phyloP scores from a whole-genome alignment of 2,797 vertebrate species.

The Zalophus californianus region DNA sequence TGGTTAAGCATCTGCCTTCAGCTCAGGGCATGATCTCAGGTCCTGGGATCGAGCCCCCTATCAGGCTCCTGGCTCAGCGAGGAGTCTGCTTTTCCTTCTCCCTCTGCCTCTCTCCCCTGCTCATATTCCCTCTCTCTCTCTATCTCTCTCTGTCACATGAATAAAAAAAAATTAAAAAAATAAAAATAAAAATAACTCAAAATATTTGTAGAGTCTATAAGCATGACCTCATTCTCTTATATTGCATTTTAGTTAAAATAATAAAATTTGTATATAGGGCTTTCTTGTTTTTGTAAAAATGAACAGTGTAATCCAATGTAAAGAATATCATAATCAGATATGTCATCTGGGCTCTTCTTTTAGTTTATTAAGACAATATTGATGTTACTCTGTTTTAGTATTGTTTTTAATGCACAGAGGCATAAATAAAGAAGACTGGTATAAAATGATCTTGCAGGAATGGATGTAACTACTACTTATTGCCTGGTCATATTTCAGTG shows the following conservation, averaged over 20 bases:
- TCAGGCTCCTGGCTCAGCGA: too few relatives aligned
- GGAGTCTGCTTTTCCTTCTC: too few relatives aligned
- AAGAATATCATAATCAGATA: background rate
- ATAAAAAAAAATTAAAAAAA: background rate
- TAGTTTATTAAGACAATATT: background rate
- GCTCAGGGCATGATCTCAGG: too few relatives aligned
- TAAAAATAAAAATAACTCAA: background rate
- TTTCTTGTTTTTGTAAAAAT: constrained; percentile 7
- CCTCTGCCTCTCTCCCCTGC: too few relatives aligned
- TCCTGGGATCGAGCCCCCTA: too few relatives aligned
- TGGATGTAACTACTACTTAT: background rate
- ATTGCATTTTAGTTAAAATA: background rate
- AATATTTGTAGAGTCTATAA: background rate
- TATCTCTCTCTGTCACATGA: too few relatives aligned
- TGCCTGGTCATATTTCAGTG: background rate
- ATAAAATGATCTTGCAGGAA: background rate
- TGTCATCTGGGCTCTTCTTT: background rate
- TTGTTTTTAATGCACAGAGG: background rate
- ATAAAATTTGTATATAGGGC: background rate
- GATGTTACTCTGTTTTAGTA: background rate
- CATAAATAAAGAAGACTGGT: background rate
- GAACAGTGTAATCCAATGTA: background rate
- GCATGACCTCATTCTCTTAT: background rate
- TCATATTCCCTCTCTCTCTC: too few relatives aligned
- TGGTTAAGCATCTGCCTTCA: too few relatives aligned